These are phyloP conservation scores for Myrmecobius fasciatus DNA, from an alignment of 2,113 vertebrate genomes.

Conservation along the genomic window DNA sequence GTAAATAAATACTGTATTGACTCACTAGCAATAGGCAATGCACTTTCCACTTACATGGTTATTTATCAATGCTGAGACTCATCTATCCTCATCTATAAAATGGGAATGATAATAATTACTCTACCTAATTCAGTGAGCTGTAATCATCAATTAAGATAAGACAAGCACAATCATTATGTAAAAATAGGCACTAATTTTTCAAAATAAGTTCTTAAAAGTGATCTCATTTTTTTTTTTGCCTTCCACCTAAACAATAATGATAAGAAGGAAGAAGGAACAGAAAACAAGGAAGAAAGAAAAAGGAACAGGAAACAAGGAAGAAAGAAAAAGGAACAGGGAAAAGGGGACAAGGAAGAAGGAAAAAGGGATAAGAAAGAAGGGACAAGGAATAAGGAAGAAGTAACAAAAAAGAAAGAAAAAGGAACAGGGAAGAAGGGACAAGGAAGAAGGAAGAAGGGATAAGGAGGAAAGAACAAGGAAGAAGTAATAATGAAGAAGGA, in stretches of 20 bases:
- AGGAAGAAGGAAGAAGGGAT: neutral
- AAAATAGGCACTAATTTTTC: neutral
- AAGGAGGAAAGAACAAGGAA: too few relatives aligned
- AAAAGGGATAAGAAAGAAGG: too few relatives aligned
- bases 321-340: too few relatives aligned
- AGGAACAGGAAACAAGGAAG: neutral
- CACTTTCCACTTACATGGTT: neutral
- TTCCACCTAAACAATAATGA: neutral
- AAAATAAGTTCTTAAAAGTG: neutral
- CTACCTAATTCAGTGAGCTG: neutral
- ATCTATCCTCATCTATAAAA: neutral
- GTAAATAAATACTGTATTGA: neutral
- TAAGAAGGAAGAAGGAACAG: neutral
- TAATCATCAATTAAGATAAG: neutral
- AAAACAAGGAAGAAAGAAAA: neutral
- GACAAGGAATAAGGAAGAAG: neutral
- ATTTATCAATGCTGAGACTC: neutral
- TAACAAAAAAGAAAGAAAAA: too few relatives aligned
- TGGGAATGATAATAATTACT: neutral
- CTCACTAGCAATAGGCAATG: neutral
- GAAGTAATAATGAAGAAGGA: too few relatives aligned
- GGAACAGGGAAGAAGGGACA: too few relatives aligned
- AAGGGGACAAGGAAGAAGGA: neutral
- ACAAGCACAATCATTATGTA: neutral
- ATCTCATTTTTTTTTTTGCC: neutral